A percentile compares a stretch with the other conserved stretches of the same genome.
These are phyloP conservation scores for Natator depressus DNA, from an alignment of 2,113 vertebrate genomes.

Conservation along the genomic window DNA sequence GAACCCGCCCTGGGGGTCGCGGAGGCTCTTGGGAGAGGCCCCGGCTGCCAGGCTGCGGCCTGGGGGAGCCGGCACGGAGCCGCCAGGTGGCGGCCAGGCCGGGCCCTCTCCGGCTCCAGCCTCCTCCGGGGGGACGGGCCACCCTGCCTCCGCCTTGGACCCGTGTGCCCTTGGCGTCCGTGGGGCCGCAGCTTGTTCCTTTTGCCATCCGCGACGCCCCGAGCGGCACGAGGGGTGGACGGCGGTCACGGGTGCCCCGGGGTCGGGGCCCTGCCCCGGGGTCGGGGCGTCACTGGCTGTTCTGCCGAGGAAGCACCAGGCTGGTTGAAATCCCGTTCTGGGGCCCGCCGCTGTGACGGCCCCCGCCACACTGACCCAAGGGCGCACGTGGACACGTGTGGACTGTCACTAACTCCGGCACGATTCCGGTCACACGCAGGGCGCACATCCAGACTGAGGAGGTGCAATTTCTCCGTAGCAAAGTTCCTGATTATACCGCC, in stretches of 20 bases:
- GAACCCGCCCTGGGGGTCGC: too few species aligned
- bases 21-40: too few species aligned
- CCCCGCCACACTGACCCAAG: neutral
- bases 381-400: too few species aligned
- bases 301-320: neutral
- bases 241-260: too few species aligned
- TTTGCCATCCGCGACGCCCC: too few species aligned
- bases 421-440: neutral
- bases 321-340: neutral
- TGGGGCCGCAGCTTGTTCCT: too few species aligned
- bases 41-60: too few species aligned
- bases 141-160: neutral
- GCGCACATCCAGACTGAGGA: neutral
- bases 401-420: neutral
- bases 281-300: accelerated
- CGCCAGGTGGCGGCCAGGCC: too few species aligned
- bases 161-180: too few species aligned
- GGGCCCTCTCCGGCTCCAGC: neutral
- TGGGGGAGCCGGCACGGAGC: too few species aligned
- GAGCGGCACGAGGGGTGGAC: too few species aligned
- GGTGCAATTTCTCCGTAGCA: neutral
- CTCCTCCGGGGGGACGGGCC: accelerated
- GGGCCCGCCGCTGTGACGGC: too few species aligned
- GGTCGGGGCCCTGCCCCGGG: neutral
- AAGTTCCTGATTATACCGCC: neutral